Base-by-base conservation (phyloP, 2,113 vertebrate genomes). In the Aspiorhynchus laticeps region DNA sequence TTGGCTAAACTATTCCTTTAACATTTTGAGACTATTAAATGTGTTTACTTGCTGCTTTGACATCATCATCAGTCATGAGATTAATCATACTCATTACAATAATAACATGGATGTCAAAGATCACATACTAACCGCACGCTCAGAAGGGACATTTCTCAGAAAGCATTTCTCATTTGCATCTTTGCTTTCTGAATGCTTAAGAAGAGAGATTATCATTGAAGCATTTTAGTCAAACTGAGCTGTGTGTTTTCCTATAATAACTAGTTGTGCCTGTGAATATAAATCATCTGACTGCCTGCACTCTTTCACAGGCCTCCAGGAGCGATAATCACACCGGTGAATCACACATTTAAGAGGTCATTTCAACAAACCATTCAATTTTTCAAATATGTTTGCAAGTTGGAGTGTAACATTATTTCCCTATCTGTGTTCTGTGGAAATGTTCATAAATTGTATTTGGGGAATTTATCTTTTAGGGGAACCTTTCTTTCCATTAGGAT, bases 311-410 rank as follows among this genome's bases (percentile, higher is more conserved):
- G 95, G 84, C 41, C 21, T 92, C 91, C 67, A 94, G 86, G 81
- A 96, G 91, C 71, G 65, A 21, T 53, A 92, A 93, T 69, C 86
- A 95, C 88, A 95, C 95, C 1, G 91, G 91, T 69, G 90, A 95
- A 88, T 94, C 93, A 65, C 89, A 85, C 9, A 91, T 94, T 83
- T 95, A 88, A 87, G 78, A 80, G 41, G 1, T 1, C 1, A 2
- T 6, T 21, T 41, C 19, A 15, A 76, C 43, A 28, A 24, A 48
- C 67, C 7, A 24, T 14, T 26, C 8, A 53, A 9, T 31, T 53
- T 33, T 17, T 36, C 59, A 73, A n/a, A n/a, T 26, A 2, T 26
- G 24, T 51, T 31, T 33, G 26, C 36, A 53, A 59, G 21, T 1
- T 8, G 31, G 46, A 21, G 19, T n/a, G 33, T 31, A 10, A 17